phyloP scores from a whole-genome alignment of 2,797 vertebrate genomes.

The Phoeniculus purpureus region DNA sequence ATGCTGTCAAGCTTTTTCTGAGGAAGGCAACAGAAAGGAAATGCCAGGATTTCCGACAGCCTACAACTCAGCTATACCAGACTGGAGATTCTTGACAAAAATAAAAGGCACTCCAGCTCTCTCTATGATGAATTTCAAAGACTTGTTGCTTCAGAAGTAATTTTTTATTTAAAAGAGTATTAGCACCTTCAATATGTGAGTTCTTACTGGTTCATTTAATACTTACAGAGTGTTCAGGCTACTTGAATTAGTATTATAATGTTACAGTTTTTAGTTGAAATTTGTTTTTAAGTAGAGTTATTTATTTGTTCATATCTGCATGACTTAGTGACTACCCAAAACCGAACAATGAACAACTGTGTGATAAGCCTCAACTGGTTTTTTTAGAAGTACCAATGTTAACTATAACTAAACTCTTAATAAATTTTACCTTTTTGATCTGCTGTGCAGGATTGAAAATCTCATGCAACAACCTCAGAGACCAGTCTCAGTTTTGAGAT shows the following conservation, averaged over 20 bases:
- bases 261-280: not conserved
- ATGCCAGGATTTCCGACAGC: conserved; percentile 22
- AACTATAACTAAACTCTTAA: not conserved
- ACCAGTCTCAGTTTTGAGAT: not conserved
- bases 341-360: not conserved
- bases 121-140: conserved; percentile 32
- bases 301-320: not conserved
- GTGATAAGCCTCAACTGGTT: not conserved
- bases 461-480: not conserved
- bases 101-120: conserved; percentile 1
- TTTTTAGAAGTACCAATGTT: not conserved
- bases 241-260: conserved; percentile 7
- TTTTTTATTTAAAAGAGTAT: not conserved
- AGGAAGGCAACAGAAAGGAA: conserved; percentile 47
- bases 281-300: conserved; percentile 5
- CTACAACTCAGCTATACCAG: not conserved
- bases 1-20: conserved; percentile 44
- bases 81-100: conserved; percentile 32
- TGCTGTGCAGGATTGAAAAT: not conserved
- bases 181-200: conserved; percentile 20
- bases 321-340: not conserved
- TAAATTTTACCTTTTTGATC: not conserved
- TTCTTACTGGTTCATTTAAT: not conserved
- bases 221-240: not conserved
- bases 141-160: not conserved